phyloP scores from a whole-genome alignment of 2,888 invertebrate species.

The Leucophenga montana region DNA sequence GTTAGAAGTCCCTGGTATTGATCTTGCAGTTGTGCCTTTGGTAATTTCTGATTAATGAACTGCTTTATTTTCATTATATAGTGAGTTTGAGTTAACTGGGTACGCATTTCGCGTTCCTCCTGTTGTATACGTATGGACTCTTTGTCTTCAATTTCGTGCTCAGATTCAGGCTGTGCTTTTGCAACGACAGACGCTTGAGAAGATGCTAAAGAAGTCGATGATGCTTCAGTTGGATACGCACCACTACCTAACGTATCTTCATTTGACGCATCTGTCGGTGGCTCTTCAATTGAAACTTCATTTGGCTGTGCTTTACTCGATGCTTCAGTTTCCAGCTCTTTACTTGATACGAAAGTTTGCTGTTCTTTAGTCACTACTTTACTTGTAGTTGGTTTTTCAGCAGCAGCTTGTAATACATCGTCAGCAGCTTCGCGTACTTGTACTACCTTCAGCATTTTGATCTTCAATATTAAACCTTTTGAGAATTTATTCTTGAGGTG shows the following conservation, averaged over 20 bases:
- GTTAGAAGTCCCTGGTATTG: slow-evolving; percentile 80
- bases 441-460: slow-evolving; percentile 50
- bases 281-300: neutral
- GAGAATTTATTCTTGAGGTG: slow-evolving; percentile 82
- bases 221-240: neutral
- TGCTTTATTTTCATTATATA: slow-evolving; percentile 14
- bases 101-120: slow-evolving; percentile 4
- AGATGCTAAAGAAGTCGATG: too few species aligned
- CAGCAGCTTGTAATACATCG: too few species aligned
- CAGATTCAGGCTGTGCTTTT: too few species aligned
- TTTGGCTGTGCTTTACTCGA: neutral
- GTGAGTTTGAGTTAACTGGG: neutral
- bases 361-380: neutral
- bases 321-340: neutral
- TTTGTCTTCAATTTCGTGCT: neutral
- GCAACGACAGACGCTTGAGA: too few species aligned
- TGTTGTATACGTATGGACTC: neutral
- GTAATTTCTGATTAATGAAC: slow-evolving; percentile 31
- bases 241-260: neutral
- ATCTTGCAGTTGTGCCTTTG: slow-evolving; percentile 67
- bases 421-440: neutral
- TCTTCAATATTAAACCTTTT: slow-evolving; percentile 68
- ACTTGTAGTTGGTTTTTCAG: neutral
- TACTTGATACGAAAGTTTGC: neutral
- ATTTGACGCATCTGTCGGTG: neutral